Evolutionary conservation across 2,113 vertebrate genomes (phyloP).

Genomic region (Semnornis frantzii): DNA sequence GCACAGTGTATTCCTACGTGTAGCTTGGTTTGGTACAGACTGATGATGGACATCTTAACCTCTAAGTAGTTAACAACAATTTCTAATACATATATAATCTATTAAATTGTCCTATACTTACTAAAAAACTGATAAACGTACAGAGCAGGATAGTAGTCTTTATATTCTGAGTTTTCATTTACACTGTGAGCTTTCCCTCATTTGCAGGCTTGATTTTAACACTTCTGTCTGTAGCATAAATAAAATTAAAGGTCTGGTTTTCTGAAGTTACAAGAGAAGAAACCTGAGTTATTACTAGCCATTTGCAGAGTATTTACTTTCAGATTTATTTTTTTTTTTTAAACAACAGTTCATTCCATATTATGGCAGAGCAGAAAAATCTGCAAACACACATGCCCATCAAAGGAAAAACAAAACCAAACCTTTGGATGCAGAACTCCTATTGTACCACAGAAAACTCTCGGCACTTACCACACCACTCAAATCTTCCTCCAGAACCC

Average conservation of each 20-base stretch:
- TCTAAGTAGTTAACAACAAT: not conserved
- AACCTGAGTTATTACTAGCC: not conserved
- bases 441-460: not conserved
- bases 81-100: not conserved
- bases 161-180: not conserved
- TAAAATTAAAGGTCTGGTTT: not conserved
- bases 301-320: not conserved
- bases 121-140: not conserved
- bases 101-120: not conserved
- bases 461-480: not conserved
- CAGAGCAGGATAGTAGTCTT: not conserved
- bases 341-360: accelerated
- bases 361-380: not conserved
- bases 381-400: not conserved
- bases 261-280: not conserved
- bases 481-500: not conserved
- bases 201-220: not conserved
- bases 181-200: not conserved
- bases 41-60: not conserved
- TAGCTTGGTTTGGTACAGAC: not conserved
- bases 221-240: not conserved
- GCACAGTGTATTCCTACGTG: not conserved
- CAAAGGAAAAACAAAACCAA: not conserved
- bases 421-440: not conserved
- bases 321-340: not conserved